These are phyloP conservation scores for Biston stratarius DNA, from an alignment of 2,888 invertebrate species.

Conservation along the genomic window DNA sequence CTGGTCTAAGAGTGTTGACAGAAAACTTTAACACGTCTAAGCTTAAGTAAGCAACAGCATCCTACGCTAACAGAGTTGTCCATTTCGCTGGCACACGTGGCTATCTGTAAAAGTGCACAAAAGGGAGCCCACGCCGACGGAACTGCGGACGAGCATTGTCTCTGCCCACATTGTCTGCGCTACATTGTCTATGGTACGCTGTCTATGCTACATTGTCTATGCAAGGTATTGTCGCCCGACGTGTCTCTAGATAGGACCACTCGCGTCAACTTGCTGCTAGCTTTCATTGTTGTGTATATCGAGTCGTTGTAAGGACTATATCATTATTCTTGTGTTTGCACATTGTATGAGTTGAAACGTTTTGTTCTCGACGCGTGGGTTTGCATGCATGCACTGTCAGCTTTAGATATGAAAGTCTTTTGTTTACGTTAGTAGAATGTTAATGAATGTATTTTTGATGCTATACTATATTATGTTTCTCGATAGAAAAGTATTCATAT, in stretches of 20 bases:
- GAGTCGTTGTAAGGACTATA: slow-evolving; percentile 24
- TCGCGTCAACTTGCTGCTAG: slow-evolving; percentile 49
- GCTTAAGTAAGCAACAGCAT: slow-evolving; percentile 6
- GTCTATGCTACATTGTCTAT: slow-evolving; percentile 40
- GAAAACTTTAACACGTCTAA: not conserved
- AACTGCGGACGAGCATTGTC: slow-evolving; percentile 58
- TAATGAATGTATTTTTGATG: not conserved
- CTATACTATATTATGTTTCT: not conserved
- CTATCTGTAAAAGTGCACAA: slow-evolving; percentile 53
- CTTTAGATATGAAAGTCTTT: slow-evolving; percentile 4
- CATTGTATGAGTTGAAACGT: slow-evolving; percentile 33
- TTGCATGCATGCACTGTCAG: slow-evolving; percentile 24
- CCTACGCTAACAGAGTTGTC: slow-evolving; percentile 32
- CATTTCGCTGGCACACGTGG: slow-evolving; percentile 44
- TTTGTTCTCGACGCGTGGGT: slow-evolving; percentile 22
- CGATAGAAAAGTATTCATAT: too few relatives aligned
- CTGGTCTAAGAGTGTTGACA: too few relatives aligned
- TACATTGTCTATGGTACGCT: slow-evolving; percentile 36
- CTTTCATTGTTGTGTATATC: slow-evolving; percentile 33
- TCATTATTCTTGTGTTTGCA: slow-evolving; percentile 47
- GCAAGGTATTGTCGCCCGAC: slow-evolving; percentile 42
- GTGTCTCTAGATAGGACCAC: slow-evolving; percentile 55
- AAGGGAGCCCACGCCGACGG: slow-evolving; percentile 47
- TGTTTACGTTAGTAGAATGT: slow-evolving; percentile 11
- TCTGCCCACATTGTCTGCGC: slow-evolving; percentile 45